Percentiles rank a stretch among this genome's conserved stretches.
These are phyloP conservation scores for Macquaria ambigua DNA, from an alignment of 2,113 vertebrate genomes.

Conservation along the genomic window DNA sequence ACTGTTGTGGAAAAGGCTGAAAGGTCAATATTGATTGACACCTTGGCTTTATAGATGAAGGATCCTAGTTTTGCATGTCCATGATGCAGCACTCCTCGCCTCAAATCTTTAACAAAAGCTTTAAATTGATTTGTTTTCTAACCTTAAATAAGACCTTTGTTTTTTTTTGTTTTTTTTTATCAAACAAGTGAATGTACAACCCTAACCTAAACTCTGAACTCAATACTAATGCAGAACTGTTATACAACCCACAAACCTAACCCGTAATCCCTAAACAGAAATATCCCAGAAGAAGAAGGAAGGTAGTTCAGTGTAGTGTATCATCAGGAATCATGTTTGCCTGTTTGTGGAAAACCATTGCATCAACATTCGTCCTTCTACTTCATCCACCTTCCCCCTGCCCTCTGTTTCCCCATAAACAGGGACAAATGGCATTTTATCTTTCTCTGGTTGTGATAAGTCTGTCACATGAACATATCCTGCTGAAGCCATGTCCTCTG, in stretches of 20 bases:
- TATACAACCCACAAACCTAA: not conserved
- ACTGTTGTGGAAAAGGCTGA: conserved; percentile 61
- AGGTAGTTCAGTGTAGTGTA: not conserved
- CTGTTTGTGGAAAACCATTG: conserved; percentile 9
- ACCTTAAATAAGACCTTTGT: conserved; percentile 32
- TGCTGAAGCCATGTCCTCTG: conserved; percentile 11
- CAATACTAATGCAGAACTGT: not conserved
- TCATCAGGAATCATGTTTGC: conserved; percentile 44
- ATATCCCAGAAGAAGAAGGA: not conserved
- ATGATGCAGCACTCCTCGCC: conserved; percentile 29
- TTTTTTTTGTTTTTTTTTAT: not conserved
- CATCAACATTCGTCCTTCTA: conserved; percentile 6
- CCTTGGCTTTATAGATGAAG: conserved; percentile 40
- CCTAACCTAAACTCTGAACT: not conserved
- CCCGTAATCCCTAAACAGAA: not conserved
- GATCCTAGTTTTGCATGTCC: conserved; percentile 47
- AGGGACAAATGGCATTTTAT: conserved; percentile 46
- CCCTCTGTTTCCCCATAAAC: conserved; percentile 23
- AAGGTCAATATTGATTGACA: conserved; percentile 79
- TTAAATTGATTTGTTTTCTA: conserved; percentile 41
- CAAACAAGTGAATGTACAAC: not conserved
- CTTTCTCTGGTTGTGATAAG: conserved; percentile 34
- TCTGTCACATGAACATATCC: conserved; percentile 26
- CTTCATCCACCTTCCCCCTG: conserved; percentile 2
- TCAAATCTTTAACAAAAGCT: conserved; percentile 51